Conservation (phyloP, 1,140 invertebrate species). For the Trachymyrmex cornetzi region DNA sequence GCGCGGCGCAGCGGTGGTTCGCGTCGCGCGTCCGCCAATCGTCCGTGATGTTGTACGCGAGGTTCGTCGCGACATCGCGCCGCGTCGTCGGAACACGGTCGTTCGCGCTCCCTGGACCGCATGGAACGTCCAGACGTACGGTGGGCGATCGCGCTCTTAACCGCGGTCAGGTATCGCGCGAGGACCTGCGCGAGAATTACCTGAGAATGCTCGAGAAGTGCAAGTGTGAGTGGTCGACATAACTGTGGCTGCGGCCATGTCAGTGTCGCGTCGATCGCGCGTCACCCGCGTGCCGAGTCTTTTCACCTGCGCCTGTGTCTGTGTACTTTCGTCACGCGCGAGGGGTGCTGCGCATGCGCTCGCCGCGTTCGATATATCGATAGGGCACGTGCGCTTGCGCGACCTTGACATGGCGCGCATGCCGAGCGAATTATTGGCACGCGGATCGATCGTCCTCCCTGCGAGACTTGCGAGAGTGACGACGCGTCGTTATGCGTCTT, state of each 20-base stretch:
- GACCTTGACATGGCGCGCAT: constrained; percentile 66
- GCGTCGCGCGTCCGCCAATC: constrained; percentile 65
- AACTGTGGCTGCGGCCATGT: constrained; percentile 53
- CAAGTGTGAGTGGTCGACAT: constrained; percentile 81
- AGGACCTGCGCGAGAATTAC: constrained; percentile 82
- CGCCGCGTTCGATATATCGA: constrained; percentile 55
- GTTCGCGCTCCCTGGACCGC: not conserved
- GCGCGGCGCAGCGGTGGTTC: constrained; percentile 7
- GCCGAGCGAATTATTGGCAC: constrained; percentile 18
- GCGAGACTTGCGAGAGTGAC: not conserved
- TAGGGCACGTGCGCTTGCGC: constrained; percentile 18
- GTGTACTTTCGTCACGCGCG: too few species aligned
- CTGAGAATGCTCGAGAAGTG: constrained; percentile 81
- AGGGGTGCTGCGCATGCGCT: constrained; percentile 15
- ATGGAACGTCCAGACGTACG: not conserved
- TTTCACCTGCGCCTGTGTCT: not conserved
- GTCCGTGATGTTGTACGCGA: constrained; percentile 75
- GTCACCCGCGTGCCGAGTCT: not conserved
- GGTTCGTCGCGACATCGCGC: constrained; percentile 61
- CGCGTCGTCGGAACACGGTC: constrained; percentile 10
- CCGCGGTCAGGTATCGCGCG: constrained; percentile 74
- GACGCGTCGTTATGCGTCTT: not conserved
- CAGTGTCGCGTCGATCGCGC: not conserved
- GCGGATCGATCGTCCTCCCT: not conserved
- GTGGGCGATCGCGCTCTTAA: constrained; percentile 62